These are phyloP conservation scores for Drosophila pachea DNA, from an alignment of 1,140 invertebrate species.

Conservation along the genomic window DNA sequence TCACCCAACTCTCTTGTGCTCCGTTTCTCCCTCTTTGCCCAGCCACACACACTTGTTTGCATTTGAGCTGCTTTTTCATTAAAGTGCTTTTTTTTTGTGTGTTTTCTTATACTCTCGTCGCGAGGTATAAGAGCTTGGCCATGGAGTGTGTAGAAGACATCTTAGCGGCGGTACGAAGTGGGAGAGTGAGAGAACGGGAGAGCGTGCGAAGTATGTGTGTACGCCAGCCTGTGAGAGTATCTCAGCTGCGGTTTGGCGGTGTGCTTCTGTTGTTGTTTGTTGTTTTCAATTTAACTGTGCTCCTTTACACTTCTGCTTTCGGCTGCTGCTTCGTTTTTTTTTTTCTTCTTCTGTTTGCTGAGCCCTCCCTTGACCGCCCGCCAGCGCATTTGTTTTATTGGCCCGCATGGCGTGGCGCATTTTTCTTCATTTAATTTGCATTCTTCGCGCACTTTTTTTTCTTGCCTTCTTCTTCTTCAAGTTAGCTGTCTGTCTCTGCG, in stretches of 20 bases:
- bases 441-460: slow-evolving; percentile 48
- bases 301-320: slow-evolving; percentile 27
- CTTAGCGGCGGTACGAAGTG: too few relatives aligned
- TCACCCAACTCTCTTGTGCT: not conserved
- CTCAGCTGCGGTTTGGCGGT: not conserved
- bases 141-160: not conserved
- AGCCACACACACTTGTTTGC: slow-evolving; percentile 16
- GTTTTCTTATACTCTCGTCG: not conserved
- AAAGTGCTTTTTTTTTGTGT: slow-evolving; percentile 33
- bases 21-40: not conserved
- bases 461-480: slow-evolving; percentile 8
- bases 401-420: slow-evolving; percentile 44
- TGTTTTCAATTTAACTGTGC: slow-evolving; percentile 55
- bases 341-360: too few relatives aligned
- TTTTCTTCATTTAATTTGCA: slow-evolving; percentile 73
- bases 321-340: not conserved
- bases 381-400: slow-evolving; percentile 38
- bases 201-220: not conserved
- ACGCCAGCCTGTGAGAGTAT: not conserved
- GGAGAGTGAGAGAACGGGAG: not conserved
- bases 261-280: slow-evolving; percentile 9
- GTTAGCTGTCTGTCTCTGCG: not conserved
- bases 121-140: not conserved
- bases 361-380: not conserved
- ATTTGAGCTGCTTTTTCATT: slow-evolving; percentile 43